Base-by-base conservation (phyloP, 2,797 vertebrate species). In the Halcyon leucocephala region DNA sequence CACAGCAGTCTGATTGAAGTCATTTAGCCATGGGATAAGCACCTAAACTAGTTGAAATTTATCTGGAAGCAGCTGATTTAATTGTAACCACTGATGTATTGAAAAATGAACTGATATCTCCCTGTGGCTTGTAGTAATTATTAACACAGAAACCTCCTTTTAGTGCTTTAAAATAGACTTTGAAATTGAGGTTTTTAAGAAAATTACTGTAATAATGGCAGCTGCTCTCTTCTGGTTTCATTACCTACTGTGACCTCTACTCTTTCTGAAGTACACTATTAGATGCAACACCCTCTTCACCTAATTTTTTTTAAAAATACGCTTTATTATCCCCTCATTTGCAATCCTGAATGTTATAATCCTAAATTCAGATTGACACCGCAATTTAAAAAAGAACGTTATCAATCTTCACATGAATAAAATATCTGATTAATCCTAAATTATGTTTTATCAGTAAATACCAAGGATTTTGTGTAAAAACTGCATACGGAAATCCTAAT, bases 71-170 rank as follows among this genome's bases (percentile, higher is more conserved):
- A 91, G 69, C 14, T 5, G 48, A 81, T 72, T 72, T 57, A 67
- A 81, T 9, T 80, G 54, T 18, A 90, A 69, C 26, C 26, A 76
- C 1, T n/a, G 58, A 76, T 24, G 44, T 31, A 73, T 66, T 86
- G 81, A 84, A 76, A 93, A 95, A 71, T 16, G 55, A 94, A 57
- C 44, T 25, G 25, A 0, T 55, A 69, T 41, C 19, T 91, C 95
- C 92, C 94, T 79, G 37, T 1, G 44, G 94, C n/a, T n/a, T 79
- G n/a, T 48, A 88, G 66, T 77, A 93, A 69, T 90, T 78, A 93
- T 81, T 93, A 92, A 95, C 87, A 94, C 21, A 96, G 87, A 96
- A 96, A 95, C 89, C 91, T 88, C n/a, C 20, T 95, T 97, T 33
- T 31, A 10, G 28, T 48, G 42, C 31, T 64, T 90, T 90, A 96